These are phyloP conservation scores for Megastigmus dorsalis DNA, from an alignment of 2,888 invertebrate species.

Conservation along the genomic window DNA sequence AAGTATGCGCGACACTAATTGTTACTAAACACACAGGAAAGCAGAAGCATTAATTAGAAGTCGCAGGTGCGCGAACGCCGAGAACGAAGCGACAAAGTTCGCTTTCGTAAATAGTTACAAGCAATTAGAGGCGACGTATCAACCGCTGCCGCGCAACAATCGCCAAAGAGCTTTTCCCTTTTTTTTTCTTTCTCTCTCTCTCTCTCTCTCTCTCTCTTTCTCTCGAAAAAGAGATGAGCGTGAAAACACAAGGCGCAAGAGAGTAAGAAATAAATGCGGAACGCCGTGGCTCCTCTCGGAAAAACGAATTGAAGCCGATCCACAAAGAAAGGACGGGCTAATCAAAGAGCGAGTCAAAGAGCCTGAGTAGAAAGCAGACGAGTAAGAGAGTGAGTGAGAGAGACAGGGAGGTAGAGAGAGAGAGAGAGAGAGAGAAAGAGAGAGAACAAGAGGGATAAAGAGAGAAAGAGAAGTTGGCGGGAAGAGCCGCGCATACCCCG, in stretches of 20 bases:
- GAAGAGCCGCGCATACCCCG: not conserved
- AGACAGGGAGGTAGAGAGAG: not conserved
- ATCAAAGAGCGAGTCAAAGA: too few species aligned
- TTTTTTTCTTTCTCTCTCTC: too few species aligned
- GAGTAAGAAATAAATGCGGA: not conserved
- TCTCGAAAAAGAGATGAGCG: too few species aligned
- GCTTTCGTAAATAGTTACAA: slow-evolving; percentile 27
- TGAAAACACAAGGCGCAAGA: not conserved
- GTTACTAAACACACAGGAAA: too few species aligned
- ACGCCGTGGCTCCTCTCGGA: not conserved
- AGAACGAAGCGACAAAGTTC: not conserved
- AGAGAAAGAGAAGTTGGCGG: slow-evolving; percentile 1
- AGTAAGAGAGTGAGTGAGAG: not conserved
- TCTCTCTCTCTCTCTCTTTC: too few species aligned
- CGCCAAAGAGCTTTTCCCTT: too few species aligned
- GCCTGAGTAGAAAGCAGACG: not conserved
- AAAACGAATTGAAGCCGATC: not conserved
- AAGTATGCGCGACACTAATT: too few species aligned
- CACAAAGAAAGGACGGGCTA: too few species aligned
- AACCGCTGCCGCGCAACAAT: too few species aligned
- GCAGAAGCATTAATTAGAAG: too few species aligned
- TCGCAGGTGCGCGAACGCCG: too few species aligned
- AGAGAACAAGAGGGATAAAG: not conserved
- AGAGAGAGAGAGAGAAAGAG: not conserved
- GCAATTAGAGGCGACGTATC: slow-evolving; percentile 7